A percentile compares a stretch with the other conserved stretches of the same genome.
These are phyloP conservation scores for Meandrina meandrites DNA, from an alignment of 92 coral and sea anemone species.

Conservation along the genomic window DNA sequence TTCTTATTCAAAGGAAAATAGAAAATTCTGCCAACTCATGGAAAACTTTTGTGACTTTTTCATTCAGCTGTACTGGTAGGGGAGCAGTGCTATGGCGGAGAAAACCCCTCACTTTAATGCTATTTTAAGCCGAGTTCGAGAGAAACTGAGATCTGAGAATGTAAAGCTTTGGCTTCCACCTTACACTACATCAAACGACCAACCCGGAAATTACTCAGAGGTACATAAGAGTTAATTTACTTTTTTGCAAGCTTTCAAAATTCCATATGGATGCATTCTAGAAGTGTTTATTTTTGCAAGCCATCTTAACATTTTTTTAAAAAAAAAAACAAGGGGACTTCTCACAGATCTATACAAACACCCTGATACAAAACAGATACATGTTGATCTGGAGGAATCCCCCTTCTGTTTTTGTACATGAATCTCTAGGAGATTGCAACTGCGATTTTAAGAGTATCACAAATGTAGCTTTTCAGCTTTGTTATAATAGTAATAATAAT, in stretches of 20 bases:
- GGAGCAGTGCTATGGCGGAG: conserved; percentile 45
- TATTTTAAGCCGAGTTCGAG: conserved; percentile 65
- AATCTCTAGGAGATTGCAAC: too few species aligned
- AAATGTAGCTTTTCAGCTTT: too few species aligned
- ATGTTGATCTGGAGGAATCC: not conserved
- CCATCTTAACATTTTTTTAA: too few species aligned
- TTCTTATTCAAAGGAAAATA: conserved; percentile 4
- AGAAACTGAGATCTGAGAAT: conserved; percentile 79
- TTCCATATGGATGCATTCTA: not conserved
- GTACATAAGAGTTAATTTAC: conserved; percentile 22
- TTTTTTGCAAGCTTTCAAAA: not conserved
- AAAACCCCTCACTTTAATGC: conserved; percentile 57
- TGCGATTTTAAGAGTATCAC: too few species aligned
- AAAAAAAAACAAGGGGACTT: not conserved
- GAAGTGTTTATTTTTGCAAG: not conserved
- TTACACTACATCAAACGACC: conserved; percentile 70
- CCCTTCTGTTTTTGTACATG: not conserved
- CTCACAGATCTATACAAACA: not conserved
- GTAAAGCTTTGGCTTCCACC: conserved; percentile 90
- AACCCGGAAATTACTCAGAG: conserved; percentile 69
- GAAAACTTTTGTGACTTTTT: conserved; percentile 3
- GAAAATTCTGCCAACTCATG: conserved; percentile 19
- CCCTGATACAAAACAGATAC: too few species aligned
- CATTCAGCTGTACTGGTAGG: not conserved
- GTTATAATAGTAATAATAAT: too few species aligned